Base-by-base conservation (phyloP, 2,888 invertebrate genomes). In the Lasioglossum malachurum region DNA sequence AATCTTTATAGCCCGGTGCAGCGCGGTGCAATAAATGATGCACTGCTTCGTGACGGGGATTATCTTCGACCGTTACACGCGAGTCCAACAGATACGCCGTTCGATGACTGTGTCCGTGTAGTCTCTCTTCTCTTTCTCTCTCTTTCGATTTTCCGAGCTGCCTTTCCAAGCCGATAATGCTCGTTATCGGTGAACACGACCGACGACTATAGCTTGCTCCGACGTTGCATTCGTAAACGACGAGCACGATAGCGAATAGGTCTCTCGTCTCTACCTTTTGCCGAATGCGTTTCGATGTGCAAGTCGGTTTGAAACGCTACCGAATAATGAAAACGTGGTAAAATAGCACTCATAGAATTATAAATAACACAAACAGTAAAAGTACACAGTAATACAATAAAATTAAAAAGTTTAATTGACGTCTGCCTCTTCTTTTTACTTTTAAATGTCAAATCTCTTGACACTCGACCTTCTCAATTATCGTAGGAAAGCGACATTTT, bases 1-100 rank as follows among this genome's bases (percentile, higher is more conserved):
- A 84, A 91, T 90, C 85, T 91, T 91, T 91, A 91, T 86, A 79
- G 67, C 86, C 83, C 67, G 67, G 67, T 80, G 80, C 82, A 75
- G 38, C 57, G 49, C 44, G 80, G 27, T 76, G 84, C 60, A 89
- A 74, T 91, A 89, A 91, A 88, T 75, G 80, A 88, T 84, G 74
- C 83, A 69, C 76, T n/a, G 83, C 27, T 80, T 88, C 90, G 91
- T 87, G 90, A 89, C 84, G 80, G 74, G 67, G 78, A 89, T 90
- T 91, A 90, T 91, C 91, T 90, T 82, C 75, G 81, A 87, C 88
- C 82, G 81, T 72, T 67, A 71, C 80, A 38, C 82, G 75, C 73
- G 72, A 86, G 53, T 64, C 71, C 27, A 19, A 27, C n/a, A n/a
- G 75, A 83, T 46, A 60, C 46, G 72, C 38, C 27, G 67, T 67